Conservation (phyloP, 1,140 invertebrate species). For the Sminthurides bifidus region DNA sequence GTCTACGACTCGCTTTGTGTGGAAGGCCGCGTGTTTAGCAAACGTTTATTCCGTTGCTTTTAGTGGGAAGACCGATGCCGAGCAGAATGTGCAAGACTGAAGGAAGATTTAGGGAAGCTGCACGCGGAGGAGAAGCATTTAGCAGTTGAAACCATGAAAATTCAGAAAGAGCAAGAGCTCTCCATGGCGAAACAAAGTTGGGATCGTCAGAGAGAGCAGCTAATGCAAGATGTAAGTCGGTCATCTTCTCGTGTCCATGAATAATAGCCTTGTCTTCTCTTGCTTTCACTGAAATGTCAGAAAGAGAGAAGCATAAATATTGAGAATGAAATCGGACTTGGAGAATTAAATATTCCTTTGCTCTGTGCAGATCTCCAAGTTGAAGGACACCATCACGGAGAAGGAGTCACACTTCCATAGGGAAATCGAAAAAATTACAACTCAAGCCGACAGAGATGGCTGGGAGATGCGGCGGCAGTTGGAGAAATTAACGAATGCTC, state of each 20-base stretch:
- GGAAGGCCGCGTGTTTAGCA: neutral
- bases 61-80: slow-evolving; percentile 39
- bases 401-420: slow-evolving; percentile 45
- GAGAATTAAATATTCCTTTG: slow-evolving; percentile 1
- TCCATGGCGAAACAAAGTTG: slow-evolving; percentile 41
- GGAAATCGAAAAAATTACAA: slow-evolving; percentile 44
- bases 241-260: no score
- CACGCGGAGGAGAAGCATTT: slow-evolving; percentile 47
- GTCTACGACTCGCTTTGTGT: neutral
- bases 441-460: slow-evolving; percentile 43
- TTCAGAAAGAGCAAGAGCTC: slow-evolving; percentile 35
- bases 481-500: slow-evolving; percentile 44
- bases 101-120: slow-evolving; percentile 46
- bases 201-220: slow-evolving; percentile 43
- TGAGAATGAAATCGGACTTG: no score
- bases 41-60: neutral
- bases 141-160: slow-evolving; percentile 41
- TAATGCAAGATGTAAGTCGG: slow-evolving; percentile 41
- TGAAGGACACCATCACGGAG: slow-evolving; percentile 43
- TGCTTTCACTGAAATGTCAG: no score
- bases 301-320: no score
- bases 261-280: no score
- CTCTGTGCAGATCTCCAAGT: slow-evolving; percentile 41
- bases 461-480: slow-evolving; percentile 44
- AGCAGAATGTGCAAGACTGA: slow-evolving; percentile 43